A percentile compares a stretch with the other conserved stretches of the same genome.
Evolutionary conservation across 1,140 invertebrate species (phyloP).

Genomic region (Asobara japonica): DNA sequence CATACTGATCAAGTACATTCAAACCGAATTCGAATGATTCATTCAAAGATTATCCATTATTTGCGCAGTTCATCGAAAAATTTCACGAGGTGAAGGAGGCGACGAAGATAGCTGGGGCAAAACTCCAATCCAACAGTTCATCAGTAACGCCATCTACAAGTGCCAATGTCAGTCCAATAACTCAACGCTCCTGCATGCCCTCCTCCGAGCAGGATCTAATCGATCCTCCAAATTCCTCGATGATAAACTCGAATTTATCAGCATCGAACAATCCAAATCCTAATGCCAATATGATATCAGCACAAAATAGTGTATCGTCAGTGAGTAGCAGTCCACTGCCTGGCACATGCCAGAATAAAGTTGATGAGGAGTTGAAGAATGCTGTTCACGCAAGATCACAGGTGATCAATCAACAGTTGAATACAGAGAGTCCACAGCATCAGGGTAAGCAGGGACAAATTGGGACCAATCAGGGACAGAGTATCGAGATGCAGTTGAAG

Average conservation of each 20-base stretch:
- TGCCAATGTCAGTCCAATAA: slow-evolving; percentile 86
- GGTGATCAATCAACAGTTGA: slow-evolving; percentile 54
- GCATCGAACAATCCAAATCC: slow-evolving; percentile 63
- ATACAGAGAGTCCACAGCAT: slow-evolving; percentile 64
- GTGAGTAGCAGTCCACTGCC: slow-evolving; percentile 64
- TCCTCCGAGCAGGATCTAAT: slow-evolving; percentile 64
- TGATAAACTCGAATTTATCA: slow-evolving; percentile 64
- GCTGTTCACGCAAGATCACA: slow-evolving; percentile 63
- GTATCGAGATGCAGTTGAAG: slow-evolving; percentile 88
- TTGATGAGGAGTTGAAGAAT: slow-evolving; percentile 62
- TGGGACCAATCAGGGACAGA: slow-evolving; percentile 50
- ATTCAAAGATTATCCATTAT: slow-evolving; percentile 22
- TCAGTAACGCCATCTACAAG: slow-evolving; percentile 84
- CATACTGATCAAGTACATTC: too few species aligned
- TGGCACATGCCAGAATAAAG: slow-evolving; percentile 56
- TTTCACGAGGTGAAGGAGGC: slow-evolving; percentile 99
- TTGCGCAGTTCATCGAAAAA: slow-evolving; percentile 93
- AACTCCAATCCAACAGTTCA: slow-evolving; percentile 77
- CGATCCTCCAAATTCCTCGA: slow-evolving; percentile 66
- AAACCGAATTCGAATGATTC: too few species aligned
- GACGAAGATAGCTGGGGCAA: slow-evolving; percentile 76
- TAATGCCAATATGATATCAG: slow-evolving; percentile 62
- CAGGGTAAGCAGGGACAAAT: slow-evolving; percentile 57
- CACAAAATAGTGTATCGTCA: slow-evolving; percentile 63
- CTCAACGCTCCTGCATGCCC: slow-evolving; percentile 71